Base-by-base conservation (phyloP, 37 sponge, comb jelly and placozoan genomes). In the Hexactinellida sp. region DNA sequence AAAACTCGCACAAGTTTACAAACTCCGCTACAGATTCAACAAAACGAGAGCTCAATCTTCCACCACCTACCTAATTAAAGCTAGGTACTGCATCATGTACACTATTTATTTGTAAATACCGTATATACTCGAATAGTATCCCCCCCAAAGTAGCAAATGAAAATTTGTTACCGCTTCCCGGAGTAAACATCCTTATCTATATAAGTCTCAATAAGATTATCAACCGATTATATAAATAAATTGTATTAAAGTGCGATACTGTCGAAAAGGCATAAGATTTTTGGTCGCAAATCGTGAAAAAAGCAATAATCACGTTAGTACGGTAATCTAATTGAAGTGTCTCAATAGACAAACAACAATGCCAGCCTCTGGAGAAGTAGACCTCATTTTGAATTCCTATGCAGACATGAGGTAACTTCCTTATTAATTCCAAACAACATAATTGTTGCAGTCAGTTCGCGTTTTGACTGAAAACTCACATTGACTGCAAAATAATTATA, bases 361-460 rank as follows among this genome's bases (percentile, higher is more conserved):
- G 23, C 94, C 94, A 38, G 89, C 84, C 0, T 84, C 88, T 55
- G 94, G 94, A 37, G 94, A 93, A 54, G 88, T 93, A 16, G 94
- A 93, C 82, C 38, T 83, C 3, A 85, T 93, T 39, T 84, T 93
- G 21, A 90, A 89, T 36, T 63, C 76, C 5, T 63, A 21, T 63
- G 76, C 76, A 25, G 76, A 63, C 76, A 63, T 63, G 76, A 63
- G 76, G 76, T 63, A 63, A 23, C 16, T 19, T 16, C 76, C 76
- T n/a, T 23, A 32, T 63, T n/a, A 63, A 41, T 5, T 41, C 13
- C 10, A 16, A 16, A 16, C 13, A 41, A 16, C 13, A 16, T 41
- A 41, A 13, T 41, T 41, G 10, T 41, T 41, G 47, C 47, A 41
- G 13, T 13, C 13, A 13, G 13, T 13, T 41, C 47, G n/a, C n/a